Evolutionary conservation across 2,888 invertebrate genomes (phyloP), one percentile per base, ranked within the genome.

Genomic region (Masnerella sp.): DNA sequence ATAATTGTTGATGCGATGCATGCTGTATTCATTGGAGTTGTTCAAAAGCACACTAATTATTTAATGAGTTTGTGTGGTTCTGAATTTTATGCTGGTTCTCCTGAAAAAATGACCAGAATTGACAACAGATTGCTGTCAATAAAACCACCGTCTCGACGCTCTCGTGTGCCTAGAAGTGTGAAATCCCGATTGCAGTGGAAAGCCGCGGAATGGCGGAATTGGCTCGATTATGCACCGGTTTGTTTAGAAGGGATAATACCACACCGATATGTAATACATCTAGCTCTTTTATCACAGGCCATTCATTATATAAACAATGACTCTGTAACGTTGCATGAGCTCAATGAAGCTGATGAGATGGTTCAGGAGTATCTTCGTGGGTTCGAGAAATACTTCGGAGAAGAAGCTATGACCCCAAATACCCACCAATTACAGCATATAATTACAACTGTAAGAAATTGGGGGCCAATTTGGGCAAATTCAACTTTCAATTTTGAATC

Each of bases 1-100:
- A 20, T 65, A 0, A 38, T 70, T 11, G 70, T 62, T 11, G 70
- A 70, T 14, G 36, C 40, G 2, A 54, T 70, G 54, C 70, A 70
- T 18, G 38, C 47, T 12, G 18, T 62, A 11, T 54, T 20, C 28
- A 17, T 62, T 36, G 62, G 62, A 12, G 62, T 62, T 9, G 30
- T 25, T 8, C 40, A 20, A 7, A 52, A 34, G 5, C 67, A 45
- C 34, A 54, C 58, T n/a, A 36, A n/a, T n/a, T n/a, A n/a, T n/a
- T n/a, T n/a, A n/a, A n/a, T n/a, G n/a, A n/a, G n/a, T n/a, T n/a
- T n/a, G n/a, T n/a, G n/a, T n/a, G n/a, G n/a, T n/a, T n/a, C 17
- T n/a, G 34, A 22, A 32, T 51, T 45, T 51, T 52, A 62, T 25
- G 17, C n/a, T 64, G 70, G 67, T 65, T 51, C 36, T 5, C 74